These are phyloP conservation scores for Suillia variegata DNA, from an alignment of 2,888 invertebrate species.

Conservation along the genomic window DNA sequence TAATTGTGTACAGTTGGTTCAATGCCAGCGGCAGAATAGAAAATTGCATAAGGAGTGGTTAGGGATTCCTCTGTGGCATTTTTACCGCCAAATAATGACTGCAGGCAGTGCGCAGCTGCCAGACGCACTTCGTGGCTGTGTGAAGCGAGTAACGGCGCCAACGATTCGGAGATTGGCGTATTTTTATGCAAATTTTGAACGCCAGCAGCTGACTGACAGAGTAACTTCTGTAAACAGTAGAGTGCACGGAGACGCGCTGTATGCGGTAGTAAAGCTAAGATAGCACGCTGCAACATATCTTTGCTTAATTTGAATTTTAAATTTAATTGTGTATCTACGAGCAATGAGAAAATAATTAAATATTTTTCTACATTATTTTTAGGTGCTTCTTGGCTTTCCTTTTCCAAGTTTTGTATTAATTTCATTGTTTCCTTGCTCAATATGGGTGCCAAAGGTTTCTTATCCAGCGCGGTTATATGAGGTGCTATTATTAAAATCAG, in stretches of 20 bases:
- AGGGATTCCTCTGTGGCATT: no score
- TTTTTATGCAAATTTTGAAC: no score
- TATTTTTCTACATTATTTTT: slow-evolving; percentile 29
- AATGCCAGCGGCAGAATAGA: slow-evolving; percentile 74
- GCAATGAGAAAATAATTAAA: slow-evolving; percentile 65
- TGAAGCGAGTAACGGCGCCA: slow-evolving; percentile 71
- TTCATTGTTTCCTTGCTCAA: slow-evolving; percentile 19
- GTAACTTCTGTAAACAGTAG: slow-evolving; percentile 52
- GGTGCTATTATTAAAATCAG: slow-evolving; percentile 47
- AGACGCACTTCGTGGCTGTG: slow-evolving; percentile 73
- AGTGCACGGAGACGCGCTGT: slow-evolving; percentile 51
- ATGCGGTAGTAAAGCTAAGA: slow-evolving; percentile 30
- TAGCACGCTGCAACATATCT: slow-evolving; percentile 20
- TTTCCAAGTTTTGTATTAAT: slow-evolving; percentile 12
- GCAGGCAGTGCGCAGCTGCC: slow-evolving; percentile 75
- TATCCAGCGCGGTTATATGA: slow-evolving; percentile 46
- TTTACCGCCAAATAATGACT: slow-evolving; percentile 66
- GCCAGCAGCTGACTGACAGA: slow-evolving; percentile 57
- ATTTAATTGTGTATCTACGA: slow-evolving; percentile 68
- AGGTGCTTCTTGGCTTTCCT: not conserved
- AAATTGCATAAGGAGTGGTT: slow-evolving; percentile 67
- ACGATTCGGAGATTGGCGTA: slow-evolving; percentile 56
- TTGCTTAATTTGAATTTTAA: slow-evolving; percentile 48
- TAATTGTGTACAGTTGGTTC: slow-evolving; percentile 78
- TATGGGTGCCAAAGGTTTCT: slow-evolving; percentile 25